Evolutionary conservation across 2,888 invertebrate species (phyloP), one percentile per base, ranked within the genome.

Genomic region (Limnephilus marmoratus): DNA sequence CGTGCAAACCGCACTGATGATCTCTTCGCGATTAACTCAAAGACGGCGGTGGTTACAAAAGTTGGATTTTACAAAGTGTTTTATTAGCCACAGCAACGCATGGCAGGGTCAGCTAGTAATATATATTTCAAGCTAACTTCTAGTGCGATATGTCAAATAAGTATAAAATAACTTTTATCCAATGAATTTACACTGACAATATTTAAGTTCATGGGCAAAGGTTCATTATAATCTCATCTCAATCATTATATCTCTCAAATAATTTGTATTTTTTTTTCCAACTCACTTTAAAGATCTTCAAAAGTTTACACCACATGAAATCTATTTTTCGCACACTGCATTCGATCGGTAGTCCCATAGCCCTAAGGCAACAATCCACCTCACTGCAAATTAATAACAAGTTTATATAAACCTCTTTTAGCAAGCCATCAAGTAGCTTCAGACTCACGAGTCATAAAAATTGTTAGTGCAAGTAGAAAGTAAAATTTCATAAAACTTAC

Each of bases 271-370:
- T 83, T 31, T 83, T 31, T 83, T 83, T 18, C 18, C 9, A 7
- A 86, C 91, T 90, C n/a, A 92, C 94, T 49, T 92, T 91, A 83
- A 96, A 96, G 92, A 95, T 96, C 81, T 94, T 95, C 92, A 95
- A 95, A 53, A 96, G 94, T 92, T 96, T 95, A 88, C 95, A 95
- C 96, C 96, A 96, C 81, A 96, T 94, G 34, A 95, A 95, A 93
- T 96, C 95, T 87, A 96, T 94, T 91, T 96, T 96, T 94, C 95
- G 96, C 85, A 96, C 94, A 93, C 95, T 96, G 94, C 96, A 96
- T 92, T 96, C 95, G 41, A 94, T 94, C 0, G 96, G 96, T 41
- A 96, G 93, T 31, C 95, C 95, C 93, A 95, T 95, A 93, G 94
- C 94, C 91, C 96, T 94, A 94, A 96, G 94, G n/a, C 95, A 94